These are phyloP conservation scores for Meles meles DNA, from an alignment of 2,113 vertebrate species.

Conservation along the genomic window DNA sequence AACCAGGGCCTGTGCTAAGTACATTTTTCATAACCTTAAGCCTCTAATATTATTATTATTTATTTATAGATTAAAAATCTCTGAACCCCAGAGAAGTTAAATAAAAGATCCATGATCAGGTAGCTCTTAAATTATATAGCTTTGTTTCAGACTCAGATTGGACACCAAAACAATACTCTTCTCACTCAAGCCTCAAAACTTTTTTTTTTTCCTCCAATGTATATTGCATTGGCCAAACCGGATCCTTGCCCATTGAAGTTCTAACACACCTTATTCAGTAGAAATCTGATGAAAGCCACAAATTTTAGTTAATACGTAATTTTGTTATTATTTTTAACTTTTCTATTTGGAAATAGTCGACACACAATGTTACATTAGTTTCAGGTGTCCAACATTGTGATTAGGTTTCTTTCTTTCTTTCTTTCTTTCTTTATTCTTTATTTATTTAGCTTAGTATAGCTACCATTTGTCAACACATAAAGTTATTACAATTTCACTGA, in stretches of 20 bases:
- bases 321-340: not conserved
- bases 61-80: conserved; percentile 11
- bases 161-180: not conserved
- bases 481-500: not conserved
- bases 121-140: not conserved
- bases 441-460: not conserved
- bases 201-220: not conserved
- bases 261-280: not conserved
- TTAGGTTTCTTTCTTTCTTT: not conserved
- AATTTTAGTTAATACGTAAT: not conserved
- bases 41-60: not conserved
- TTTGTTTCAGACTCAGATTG: not conserved
- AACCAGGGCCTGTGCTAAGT: not conserved
- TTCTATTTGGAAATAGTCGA: not conserved
- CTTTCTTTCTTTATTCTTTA: too few relatives aligned
- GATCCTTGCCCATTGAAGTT: not conserved
- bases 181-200: not conserved
- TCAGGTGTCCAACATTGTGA: not conserved
- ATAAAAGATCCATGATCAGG: not conserved
- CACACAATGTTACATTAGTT: not conserved
- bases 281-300: not conserved
- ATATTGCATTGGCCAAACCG: not conserved
- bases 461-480: not conserved
- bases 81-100: not conserved
- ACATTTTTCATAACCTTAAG: not conserved